These are phyloP conservation scores for Rosalia funebris DNA, from an alignment of 2,888 invertebrate species.

Conservation along the genomic window DNA sequence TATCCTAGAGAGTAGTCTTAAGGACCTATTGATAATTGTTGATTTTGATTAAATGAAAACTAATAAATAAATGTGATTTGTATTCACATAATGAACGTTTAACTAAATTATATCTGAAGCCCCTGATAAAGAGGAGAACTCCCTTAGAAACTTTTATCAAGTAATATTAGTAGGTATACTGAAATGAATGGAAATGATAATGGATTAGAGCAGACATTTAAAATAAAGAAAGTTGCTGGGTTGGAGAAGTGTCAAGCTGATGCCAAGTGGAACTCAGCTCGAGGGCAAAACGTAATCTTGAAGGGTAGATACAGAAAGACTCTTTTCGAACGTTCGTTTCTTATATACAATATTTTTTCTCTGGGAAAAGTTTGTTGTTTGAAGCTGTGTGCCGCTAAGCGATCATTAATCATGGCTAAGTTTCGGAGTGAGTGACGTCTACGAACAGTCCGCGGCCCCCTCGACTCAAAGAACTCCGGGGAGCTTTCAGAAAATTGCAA, in stretches of 20 bases:
- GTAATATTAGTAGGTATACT: slow-evolving; percentile 23
- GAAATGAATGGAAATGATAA: slow-evolving; percentile 40
- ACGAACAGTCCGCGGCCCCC: slow-evolving; percentile 60
- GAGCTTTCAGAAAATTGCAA: slow-evolving; percentile 66
- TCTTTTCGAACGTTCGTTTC: slow-evolving; percentile 65
- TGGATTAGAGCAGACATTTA: slow-evolving; percentile 37
- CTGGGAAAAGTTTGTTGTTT: slow-evolving; percentile 74
- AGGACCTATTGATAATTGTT: no score
- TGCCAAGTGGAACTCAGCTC: slow-evolving; percentile 33
- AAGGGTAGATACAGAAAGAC: slow-evolving; percentile 66
- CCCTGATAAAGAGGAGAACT: slow-evolving; percentile 20
- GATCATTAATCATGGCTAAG: slow-evolving; percentile 70
- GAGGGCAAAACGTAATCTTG: slow-evolving; percentile 63
- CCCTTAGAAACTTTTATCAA: slow-evolving; percentile 22
- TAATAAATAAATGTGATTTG: no score
- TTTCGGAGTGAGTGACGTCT: slow-evolving; percentile 67
- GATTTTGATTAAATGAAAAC: no score
- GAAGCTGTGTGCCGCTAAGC: slow-evolving; percentile 68
- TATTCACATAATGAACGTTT: no score
- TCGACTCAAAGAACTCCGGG: slow-evolving; percentile 62
- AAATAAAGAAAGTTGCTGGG: slow-evolving; percentile 40
- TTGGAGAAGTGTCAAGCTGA: slow-evolving; percentile 36
- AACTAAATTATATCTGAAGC: slow-evolving; percentile 19
- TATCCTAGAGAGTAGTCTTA: no score
- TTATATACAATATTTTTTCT: slow-evolving; percentile 67